Percentiles rank a stretch among this genome's conserved stretches.
phyloP scores from a whole-genome alignment of 2,888 invertebrate genomes.

The Drosophila stalkeri region DNA sequence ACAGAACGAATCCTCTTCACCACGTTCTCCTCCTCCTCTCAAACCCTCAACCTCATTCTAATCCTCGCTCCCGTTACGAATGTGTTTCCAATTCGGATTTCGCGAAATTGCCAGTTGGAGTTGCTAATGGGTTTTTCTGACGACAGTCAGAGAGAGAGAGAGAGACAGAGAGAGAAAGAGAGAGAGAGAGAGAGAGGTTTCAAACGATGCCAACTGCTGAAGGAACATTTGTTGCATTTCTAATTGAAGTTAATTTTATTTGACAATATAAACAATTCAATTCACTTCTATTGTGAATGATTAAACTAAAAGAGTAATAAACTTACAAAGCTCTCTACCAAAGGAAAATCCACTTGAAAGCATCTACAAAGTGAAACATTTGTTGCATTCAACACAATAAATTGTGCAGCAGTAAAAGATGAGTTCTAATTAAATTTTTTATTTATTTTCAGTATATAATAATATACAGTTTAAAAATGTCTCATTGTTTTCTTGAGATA shows the following conservation, averaged over 20 bases:
- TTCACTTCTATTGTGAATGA: conserved; percentile 16
- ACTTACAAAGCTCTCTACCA: neutral
- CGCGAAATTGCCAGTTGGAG: conserved; percentile 47
- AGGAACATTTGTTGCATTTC: conserved; percentile 4
- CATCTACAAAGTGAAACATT: too few species aligned
- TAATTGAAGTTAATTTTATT: conserved; percentile 61
- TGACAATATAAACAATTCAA: conserved; percentile 49
- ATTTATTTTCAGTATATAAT: too few species aligned
- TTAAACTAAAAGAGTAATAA: neutral
- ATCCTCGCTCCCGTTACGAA: conserved; percentile 15
- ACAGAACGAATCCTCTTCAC: conserved; percentile 6
- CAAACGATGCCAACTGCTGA: conserved; percentile 6
- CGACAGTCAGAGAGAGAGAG: conserved; percentile 20
- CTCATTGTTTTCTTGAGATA: too few species aligned
- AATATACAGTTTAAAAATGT: too few species aligned
- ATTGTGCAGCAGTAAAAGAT: too few species aligned
- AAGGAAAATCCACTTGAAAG: too few species aligned
- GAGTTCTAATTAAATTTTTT: too few species aligned
- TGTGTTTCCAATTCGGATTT: conserved; percentile 54
- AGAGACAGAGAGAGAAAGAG: neutral
- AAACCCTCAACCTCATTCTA: neutral
- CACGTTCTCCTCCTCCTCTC: neutral
- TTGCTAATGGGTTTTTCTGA: conserved; percentile 52
- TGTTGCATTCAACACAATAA: too few species aligned
- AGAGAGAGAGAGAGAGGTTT: conserved; percentile 13